Conservation (phyloP, 2,113 vertebrate genomes). For the Pachyramphus minor region DNA sequence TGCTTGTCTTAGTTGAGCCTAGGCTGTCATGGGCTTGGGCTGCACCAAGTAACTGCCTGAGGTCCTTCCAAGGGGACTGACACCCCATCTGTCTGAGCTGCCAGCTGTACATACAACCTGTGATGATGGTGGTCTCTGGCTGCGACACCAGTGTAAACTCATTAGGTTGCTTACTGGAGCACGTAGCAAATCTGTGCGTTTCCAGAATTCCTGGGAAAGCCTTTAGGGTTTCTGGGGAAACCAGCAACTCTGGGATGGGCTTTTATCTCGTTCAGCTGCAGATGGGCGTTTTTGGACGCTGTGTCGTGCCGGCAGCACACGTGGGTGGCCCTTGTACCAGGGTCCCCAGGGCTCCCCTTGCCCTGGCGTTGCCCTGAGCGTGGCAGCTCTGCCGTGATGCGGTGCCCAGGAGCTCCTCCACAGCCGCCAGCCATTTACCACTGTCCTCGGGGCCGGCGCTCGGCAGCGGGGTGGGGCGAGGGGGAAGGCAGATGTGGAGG, state of each 20-base stretch:
- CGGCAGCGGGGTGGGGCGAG: rapidly evolving
- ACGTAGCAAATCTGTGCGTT: neutral
- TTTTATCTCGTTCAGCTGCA: neutral
- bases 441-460: neutral
- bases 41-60: neutral
- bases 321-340: neutral
- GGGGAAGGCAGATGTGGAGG: neutral
- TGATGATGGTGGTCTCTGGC: neutral
- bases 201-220: constrained; percentile 5
- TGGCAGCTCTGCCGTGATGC: neutral
- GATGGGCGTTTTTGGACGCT: neutral
- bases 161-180: neutral
- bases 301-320: neutral
- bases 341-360: neutral
- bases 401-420: neutral
- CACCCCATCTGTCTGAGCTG: neutral
- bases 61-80: neutral
- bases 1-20: neutral
- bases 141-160: neutral
- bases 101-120: neutral
- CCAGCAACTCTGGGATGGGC: neutral
- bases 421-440: rapidly evolving
- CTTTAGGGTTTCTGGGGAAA: constrained; percentile 6
- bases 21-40: neutral
- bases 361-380: rapidly evolving